These are phyloP conservation scores for Chaitophorus viminalis DNA, from an alignment of 2,888 invertebrate genomes.

Conservation along the genomic window DNA sequence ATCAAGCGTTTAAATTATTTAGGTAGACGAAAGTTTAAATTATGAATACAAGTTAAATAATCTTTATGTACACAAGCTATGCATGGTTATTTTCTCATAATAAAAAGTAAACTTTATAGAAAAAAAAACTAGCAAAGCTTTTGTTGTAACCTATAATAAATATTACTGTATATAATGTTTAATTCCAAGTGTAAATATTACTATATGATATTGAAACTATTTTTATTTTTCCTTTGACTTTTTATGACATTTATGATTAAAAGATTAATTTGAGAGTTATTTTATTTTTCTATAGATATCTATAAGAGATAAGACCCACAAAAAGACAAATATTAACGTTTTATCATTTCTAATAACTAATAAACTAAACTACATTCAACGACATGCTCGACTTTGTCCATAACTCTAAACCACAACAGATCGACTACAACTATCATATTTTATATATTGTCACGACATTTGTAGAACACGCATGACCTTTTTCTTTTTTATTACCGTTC, in stretches of 20 bases:
- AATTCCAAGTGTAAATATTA: background rate
- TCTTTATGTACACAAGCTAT: background rate
- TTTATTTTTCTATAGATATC: background rate
- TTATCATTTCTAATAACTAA: background rate
- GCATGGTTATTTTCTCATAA: background rate
- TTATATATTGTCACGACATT: background rate
- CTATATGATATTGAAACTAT: background rate
- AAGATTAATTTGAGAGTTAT: too few relatives aligned
- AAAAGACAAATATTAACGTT: background rate
- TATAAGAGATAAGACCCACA: background rate
- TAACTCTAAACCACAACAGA: background rate
- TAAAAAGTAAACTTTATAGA: background rate
- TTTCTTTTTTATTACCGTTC: background rate
- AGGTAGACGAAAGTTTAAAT: background rate
- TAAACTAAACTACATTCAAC: background rate
- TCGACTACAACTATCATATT: background rate
- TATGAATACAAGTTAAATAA: background rate
- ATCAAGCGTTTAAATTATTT: background rate
- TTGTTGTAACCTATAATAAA: background rate
- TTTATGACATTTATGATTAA: too few relatives aligned
- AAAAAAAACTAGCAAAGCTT: background rate
- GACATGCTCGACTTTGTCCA: background rate
- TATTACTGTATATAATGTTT: background rate
- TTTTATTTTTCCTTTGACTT: background rate
- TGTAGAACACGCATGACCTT: background rate